A percentile compares a stretch with the other conserved stretches of the same genome.
Conservation (phyloP, 2,113 vertebrate genomes). For the Salvator merianae region DNA sequence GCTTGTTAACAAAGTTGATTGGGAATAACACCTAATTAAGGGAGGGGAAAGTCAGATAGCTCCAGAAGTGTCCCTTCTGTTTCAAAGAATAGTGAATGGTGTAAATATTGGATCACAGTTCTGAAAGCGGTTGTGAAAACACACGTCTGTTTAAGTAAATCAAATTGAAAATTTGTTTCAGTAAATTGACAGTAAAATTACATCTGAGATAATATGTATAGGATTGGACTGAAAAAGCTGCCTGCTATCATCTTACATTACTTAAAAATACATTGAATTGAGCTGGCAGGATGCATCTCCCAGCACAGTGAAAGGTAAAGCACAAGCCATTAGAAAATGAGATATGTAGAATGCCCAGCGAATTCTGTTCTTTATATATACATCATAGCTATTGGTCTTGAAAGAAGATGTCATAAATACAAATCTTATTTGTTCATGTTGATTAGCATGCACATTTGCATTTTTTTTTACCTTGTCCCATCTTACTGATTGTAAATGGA, state of each 20-base stretch:
- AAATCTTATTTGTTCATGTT: neutral
- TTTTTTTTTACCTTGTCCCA: no score
- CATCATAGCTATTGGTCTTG: neutral
- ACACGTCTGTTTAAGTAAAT: neutral
- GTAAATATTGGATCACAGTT: neutral
- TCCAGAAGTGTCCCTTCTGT: conserved; percentile 34
- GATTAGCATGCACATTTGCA: no score
- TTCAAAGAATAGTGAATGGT: conserved; percentile 19
- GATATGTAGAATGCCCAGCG: neutral
- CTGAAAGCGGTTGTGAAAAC: neutral
- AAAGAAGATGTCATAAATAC: neutral
- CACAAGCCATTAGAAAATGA: neutral
- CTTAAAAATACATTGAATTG: neutral
- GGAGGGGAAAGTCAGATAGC: conserved; percentile 3
- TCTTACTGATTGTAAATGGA: no score
- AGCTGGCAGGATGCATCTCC: neutral
- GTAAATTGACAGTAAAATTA: neutral
- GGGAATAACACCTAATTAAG: conserved; percentile 11
- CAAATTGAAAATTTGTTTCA: neutral
- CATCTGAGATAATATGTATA: neutral
- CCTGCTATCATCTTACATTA: neutral
- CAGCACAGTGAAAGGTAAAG: neutral
- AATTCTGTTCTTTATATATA: neutral
- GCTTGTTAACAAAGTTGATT: conserved; percentile 49
- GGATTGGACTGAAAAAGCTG: neutral